A percentile compares a stretch with the other conserved stretches of the same genome.
These are phyloP conservation scores for Pterocles burchelli DNA, from an alignment of 2,113 vertebrate genomes.

Conservation along the genomic window DNA sequence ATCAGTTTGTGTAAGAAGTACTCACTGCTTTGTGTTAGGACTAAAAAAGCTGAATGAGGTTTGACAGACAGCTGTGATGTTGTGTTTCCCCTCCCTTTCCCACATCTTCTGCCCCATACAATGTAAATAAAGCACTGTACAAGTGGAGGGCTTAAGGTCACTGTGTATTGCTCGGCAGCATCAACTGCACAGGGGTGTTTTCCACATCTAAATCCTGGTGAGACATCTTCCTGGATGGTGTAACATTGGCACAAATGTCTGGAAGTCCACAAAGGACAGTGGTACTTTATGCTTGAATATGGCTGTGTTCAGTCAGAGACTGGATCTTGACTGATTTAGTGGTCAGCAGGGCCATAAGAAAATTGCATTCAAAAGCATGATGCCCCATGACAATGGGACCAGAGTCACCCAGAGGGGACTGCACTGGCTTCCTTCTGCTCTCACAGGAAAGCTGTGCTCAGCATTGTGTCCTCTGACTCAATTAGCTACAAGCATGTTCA, in stretches of 20 bases:
- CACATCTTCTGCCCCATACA: background rate
- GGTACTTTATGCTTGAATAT: background rate
- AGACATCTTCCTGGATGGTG: background rate
- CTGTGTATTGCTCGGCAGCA: background rate
- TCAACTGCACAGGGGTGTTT: background rate
- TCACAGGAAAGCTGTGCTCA: background rate
- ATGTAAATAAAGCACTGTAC: background rate
- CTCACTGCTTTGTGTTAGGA: background rate
- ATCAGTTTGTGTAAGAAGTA: background rate
- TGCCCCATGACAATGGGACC: background rate
- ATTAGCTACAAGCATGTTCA: conserved; percentile 30
- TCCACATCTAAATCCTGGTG: background rate
- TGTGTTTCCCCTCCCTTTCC: background rate
- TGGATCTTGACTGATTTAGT: background rate
- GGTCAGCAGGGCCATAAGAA: background rate
- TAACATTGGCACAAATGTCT: background rate
- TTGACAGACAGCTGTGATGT: background rate
- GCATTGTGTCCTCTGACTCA: background rate
- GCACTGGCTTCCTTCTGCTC: background rate
- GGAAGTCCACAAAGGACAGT: background rate
- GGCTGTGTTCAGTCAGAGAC: background rate
- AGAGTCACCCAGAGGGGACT: background rate
- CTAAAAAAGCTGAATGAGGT: background rate
- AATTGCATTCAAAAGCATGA: background rate
- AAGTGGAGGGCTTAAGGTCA: background rate